Percentiles rank a stretch among this genome's conserved stretches.
These are phyloP conservation scores for Morone saxatilis DNA, from an alignment of 2,113 vertebrate species.

Conservation along the genomic window DNA sequence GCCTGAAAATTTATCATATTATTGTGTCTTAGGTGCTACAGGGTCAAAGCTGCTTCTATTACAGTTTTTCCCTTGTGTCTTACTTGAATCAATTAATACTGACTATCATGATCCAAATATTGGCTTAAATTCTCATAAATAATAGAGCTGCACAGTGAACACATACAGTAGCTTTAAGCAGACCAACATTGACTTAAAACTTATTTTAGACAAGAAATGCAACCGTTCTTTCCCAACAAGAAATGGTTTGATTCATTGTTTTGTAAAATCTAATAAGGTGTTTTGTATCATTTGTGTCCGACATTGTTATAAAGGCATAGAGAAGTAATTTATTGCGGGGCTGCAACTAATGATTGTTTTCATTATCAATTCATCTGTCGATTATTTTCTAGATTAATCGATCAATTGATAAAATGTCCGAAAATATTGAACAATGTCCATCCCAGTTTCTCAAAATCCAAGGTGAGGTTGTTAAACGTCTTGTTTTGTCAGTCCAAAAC, in stretches of 20 bases:
- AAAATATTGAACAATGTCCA: too few relatives aligned
- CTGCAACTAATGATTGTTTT: too few relatives aligned
- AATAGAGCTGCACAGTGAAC: not conserved
- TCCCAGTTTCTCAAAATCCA: too few relatives aligned
- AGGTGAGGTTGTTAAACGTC: too few relatives aligned
- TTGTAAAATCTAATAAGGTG: not conserved
- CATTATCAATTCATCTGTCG: not conserved
- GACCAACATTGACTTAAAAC: not conserved
- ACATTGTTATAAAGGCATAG: not conserved
- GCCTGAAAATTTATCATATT: not conserved
- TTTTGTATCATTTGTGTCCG: not conserved
- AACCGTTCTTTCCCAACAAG: not conserved
- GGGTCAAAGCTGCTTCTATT: not conserved
- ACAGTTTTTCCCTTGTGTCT: not conserved
- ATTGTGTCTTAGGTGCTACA: not conserved
- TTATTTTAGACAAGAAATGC: not conserved
- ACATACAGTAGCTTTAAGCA: not conserved
- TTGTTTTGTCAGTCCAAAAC: too few relatives aligned
- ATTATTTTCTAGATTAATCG: too few relatives aligned
- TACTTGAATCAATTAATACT: not conserved
- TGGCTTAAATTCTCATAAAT: not conserved
- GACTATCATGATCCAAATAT: not conserved
- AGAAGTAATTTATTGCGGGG: too few relatives aligned
- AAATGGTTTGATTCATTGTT: not conserved
- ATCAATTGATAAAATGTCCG: too few relatives aligned